phyloP scores from a whole-genome alignment of 1,140 invertebrate species.

The Ladona fulva region DNA sequence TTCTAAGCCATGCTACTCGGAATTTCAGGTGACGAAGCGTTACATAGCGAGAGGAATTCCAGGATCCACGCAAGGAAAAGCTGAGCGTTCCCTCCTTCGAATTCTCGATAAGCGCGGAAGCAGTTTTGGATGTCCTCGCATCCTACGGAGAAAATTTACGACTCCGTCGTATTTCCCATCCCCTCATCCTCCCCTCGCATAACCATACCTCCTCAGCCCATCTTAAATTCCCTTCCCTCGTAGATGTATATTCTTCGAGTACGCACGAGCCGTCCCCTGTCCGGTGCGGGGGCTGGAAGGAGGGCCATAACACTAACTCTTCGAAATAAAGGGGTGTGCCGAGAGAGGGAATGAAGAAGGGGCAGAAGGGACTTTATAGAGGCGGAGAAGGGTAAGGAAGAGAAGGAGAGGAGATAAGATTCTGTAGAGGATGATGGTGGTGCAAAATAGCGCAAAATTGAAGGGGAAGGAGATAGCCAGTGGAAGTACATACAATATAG shows the following conservation, averaged over 20 bases:
- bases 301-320: background rate
- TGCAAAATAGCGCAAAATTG: too few relatives aligned
- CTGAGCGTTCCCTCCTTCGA: background rate
- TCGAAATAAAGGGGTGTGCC: background rate
- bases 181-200: background rate
- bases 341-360: background rate
- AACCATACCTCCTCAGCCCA: background rate
- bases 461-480: too few relatives aligned
- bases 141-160: background rate
- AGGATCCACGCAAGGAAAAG: too few relatives aligned
- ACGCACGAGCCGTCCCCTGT: background rate
- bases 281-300: background rate
- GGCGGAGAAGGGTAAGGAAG: too few relatives aligned
- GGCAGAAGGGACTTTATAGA: background rate
- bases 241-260: background rate
- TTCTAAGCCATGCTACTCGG: too few relatives aligned
- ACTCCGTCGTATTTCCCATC: background rate
- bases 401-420: too few relatives aligned
- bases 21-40: too few relatives aligned
- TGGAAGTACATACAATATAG: too few relatives aligned
- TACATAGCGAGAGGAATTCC: too few relatives aligned
- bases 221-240: background rate
- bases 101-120: background rate
- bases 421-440: too few relatives aligned
- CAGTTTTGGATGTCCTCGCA: constrained; percentile 7